Conservation (phyloP, 2,113 vertebrate species). For the Copsychus sechellarum region DNA sequence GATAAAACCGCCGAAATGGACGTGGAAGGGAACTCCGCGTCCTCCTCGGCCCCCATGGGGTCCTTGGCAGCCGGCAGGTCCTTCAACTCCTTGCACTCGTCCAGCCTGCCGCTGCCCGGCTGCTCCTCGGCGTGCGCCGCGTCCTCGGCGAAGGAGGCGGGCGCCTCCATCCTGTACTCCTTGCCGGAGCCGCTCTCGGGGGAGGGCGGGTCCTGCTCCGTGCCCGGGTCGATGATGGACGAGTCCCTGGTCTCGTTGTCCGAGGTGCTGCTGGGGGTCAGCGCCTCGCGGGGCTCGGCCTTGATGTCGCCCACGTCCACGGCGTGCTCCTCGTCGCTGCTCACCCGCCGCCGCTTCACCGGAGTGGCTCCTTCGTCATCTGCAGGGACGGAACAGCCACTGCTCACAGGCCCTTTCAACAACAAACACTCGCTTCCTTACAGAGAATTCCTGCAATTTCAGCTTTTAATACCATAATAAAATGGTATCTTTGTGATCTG, state of each 20-base stretch:
- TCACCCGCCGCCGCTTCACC: constrained; percentile 90
- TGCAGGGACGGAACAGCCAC: neutral
- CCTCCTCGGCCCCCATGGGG: constrained; percentile 76
- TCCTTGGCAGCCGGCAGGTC: constrained; percentile 78
- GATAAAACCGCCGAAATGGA: constrained; percentile 80
- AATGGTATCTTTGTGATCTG: accelerated
- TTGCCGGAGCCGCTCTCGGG: constrained; percentile 83
- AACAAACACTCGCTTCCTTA: neutral
- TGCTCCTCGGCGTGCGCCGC: constrained; percentile 67
- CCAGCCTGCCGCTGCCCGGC: constrained; percentile 65
- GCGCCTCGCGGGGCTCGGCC: constrained; percentile 83
- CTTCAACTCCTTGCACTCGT: constrained; percentile 80
- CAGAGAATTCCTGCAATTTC: neutral
- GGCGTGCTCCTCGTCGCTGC: constrained; percentile 86
- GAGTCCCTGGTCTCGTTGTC: constrained; percentile 98
- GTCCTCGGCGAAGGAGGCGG: constrained; percentile 84
- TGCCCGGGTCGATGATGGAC: constrained; percentile 96
- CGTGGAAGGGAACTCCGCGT: constrained; percentile 80
- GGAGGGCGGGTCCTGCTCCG: constrained; percentile 93
- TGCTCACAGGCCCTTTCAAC: neutral
- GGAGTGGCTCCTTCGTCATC: constrained; percentile 96
- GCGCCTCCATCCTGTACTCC: constrained; percentile 89
- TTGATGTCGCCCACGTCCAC: constrained; percentile 80
- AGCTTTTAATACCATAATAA: neutral
- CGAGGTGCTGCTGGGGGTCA: constrained; percentile 93